Percentiles rank a stretch among this genome's conserved stretches.
Evolutionary conservation across 1,140 invertebrate species (phyloP).

Genomic region (Cyclina sinensis): DNA sequence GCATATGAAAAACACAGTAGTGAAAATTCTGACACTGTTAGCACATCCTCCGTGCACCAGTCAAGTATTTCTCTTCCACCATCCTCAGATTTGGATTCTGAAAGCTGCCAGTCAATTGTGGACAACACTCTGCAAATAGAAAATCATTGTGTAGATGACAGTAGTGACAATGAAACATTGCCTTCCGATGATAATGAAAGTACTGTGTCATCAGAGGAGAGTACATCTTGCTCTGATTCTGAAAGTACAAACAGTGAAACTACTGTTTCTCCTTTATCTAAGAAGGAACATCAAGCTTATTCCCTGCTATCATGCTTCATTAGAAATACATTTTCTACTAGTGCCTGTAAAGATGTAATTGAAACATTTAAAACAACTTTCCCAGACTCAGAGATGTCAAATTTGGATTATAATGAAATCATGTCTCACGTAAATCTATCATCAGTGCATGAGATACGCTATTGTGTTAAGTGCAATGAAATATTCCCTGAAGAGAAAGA

Average conservation of each 20-base stretch:
- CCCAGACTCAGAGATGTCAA: too few species aligned
- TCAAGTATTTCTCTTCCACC: constrained; percentile 9
- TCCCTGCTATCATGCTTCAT: not conserved
- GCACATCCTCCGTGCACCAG: not conserved
- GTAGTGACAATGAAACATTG: constrained; percentile 27
- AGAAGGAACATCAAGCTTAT: not conserved
- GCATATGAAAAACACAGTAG: too few species aligned
- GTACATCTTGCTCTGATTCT: constrained; percentile 31
- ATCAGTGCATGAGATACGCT: too few species aligned
- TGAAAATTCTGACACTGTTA: not conserved
- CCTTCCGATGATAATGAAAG: constrained; percentile 23
- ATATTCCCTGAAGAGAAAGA: too few species aligned
- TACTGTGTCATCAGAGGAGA: constrained; percentile 2
- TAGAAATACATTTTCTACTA: constrained; percentile 29
- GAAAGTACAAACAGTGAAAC: not conserved
- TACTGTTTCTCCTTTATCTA: not conserved
- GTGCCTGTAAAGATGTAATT: too few species aligned
- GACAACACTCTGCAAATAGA: constrained; percentile 24
- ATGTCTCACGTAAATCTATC: too few species aligned
- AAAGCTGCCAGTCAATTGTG: constrained; percentile 25
- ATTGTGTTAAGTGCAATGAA: too few species aligned
- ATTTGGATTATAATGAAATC: too few species aligned
- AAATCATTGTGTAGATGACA: constrained; percentile 16
- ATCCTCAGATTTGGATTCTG: constrained; percentile 27
- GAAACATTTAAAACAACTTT: too few species aligned